Base-by-base conservation (phyloP, 2,113 vertebrate genomes). In the Lutjanus erythropterus region DNA sequence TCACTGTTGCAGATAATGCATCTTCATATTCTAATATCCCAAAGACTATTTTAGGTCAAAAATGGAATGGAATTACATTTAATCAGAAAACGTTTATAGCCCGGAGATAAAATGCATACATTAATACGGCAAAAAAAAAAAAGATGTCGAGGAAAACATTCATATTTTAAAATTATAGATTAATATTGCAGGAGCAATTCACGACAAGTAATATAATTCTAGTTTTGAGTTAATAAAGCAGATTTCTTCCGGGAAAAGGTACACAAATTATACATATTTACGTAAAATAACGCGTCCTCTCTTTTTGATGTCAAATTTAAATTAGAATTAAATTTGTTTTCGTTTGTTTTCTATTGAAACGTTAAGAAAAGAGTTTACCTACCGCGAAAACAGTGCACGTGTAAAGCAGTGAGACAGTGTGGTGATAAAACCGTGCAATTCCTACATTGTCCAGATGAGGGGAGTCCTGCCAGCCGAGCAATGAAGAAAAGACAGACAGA, bases 371-470 rank as follows among this genome's bases (percentile, higher is more conserved):
- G 2, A 1, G 7, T 55, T 47, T 12, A 79, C 42, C 42, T 78
- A 74, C 58, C 49, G 42, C 9, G 33, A n/a, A 6, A 67, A 31
- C 5, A 1, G 39, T n/a, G 39, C 59, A 18, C 62, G 37, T 42
- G 11, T 27, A 2, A 55, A 9, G 3, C n/a, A n/a, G n/a, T n/a
- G 29, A 35, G 14, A 12, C 18, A 5, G 10, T 11, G 41, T 42
- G 68, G 50, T 10, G 50, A 39, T 2, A 19, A 59, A 81, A 19
- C 9, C 49, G 0, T 94, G 93, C 83, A 91, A 60, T 95, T 80
- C 90, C 87, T 56, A 1, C 9, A 1, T 49, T 84, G 83, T 88
- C 95, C 95, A 95, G 92, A 88, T 61, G 95, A 91, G 93, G 94
- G 94, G 86, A 83, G 91, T 88, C 80, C 87, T 85, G 82, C 29